Evolutionary conservation across 2,113 vertebrate species (phyloP), one percentile per base, ranked within the genome.

Genomic region (Mixornis gularis): DNA sequence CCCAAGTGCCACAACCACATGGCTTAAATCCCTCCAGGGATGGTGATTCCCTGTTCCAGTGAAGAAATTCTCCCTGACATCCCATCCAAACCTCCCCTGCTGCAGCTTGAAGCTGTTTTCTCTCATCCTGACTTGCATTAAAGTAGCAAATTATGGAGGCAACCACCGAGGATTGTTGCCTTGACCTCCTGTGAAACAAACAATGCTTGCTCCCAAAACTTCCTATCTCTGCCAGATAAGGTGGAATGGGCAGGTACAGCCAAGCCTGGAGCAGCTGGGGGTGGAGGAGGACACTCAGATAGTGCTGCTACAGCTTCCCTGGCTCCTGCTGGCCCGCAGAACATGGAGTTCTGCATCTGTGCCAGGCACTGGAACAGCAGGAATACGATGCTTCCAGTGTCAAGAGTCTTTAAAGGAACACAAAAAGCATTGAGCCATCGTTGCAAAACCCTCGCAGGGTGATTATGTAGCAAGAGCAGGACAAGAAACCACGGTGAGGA

Each of bases 341-440:
- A 96, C 95, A 87, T 4, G 58, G 58, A 92, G 95, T 91, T 87
- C 94, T 95, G 92, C 89, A 15, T 38, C 93, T 21, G 93, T 94
- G 91, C 95, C 95, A 96, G 91, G 34, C 87, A 59, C 15, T 89
- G 95, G 91, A 91, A 85, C 91, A 87, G 95, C 94, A 79, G 94
- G 80, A 89, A 93, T 68, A 79, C 0, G 44, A 87, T 25, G 89
- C 93, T 92, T 62, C 74, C 85, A 87, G 87, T 15, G 73, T 1
- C 24, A 3, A 44, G 76, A 90, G 93, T 17, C 84, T 79, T 74
- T 7, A 87, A 74, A 87, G 81, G 73, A 60, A 76, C 91, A 94
- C 74, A 72, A 69, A 80, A 82, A 81, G 64, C 81, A 40, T 41
- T 79, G 73, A 58, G 92, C 68, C 77, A 41, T 77, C 41, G 4